Conservation (phyloP, 2,797 vertebrate genomes). For the Bradypus variegatus region DNA sequence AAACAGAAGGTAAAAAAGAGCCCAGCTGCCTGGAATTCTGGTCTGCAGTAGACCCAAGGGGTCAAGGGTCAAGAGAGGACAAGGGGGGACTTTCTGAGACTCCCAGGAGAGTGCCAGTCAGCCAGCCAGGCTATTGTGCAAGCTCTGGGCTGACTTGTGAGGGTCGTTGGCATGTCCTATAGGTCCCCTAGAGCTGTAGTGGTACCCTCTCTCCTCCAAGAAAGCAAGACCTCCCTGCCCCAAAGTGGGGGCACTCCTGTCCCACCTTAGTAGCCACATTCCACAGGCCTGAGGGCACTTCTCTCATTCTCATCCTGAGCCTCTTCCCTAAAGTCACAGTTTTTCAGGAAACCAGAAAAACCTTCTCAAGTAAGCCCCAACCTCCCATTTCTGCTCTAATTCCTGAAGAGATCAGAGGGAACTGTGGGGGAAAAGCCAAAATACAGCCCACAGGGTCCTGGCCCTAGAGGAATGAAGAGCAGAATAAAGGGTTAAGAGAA, state of each 20-base stretch:
- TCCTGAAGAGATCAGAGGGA: neutral
- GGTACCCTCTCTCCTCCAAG: neutral
- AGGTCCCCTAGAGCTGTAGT: neutral
- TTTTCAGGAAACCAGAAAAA: slow-evolving; percentile 6
- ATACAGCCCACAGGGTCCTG: neutral
- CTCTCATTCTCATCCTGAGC: neutral
- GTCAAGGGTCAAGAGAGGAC: slow-evolving; percentile 52
- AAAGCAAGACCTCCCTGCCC: neutral
- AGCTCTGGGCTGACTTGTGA: slow-evolving; percentile 28
- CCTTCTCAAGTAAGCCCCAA: neutral
- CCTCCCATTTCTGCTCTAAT: neutral
- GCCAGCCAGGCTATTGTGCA: slow-evolving; percentile 53
- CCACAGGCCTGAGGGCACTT: neutral
- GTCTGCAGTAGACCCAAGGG: neutral
- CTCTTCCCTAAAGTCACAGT: neutral
- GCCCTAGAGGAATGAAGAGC: neutral
- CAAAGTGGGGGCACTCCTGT: neutral
- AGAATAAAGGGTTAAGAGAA: neutral
- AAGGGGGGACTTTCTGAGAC: slow-evolving; percentile 61
- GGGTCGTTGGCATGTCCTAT: neutral
- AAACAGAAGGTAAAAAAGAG: slow-evolving; percentile 44
- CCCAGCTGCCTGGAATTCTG: slow-evolving; percentile 53
- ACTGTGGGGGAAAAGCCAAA: neutral
- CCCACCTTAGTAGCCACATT: neutral
- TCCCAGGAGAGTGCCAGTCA: slow-evolving; percentile 58